phyloP scores from a whole-genome alignment of 2,888 invertebrate genomes.

The Psylliodes chrysocephalus region DNA sequence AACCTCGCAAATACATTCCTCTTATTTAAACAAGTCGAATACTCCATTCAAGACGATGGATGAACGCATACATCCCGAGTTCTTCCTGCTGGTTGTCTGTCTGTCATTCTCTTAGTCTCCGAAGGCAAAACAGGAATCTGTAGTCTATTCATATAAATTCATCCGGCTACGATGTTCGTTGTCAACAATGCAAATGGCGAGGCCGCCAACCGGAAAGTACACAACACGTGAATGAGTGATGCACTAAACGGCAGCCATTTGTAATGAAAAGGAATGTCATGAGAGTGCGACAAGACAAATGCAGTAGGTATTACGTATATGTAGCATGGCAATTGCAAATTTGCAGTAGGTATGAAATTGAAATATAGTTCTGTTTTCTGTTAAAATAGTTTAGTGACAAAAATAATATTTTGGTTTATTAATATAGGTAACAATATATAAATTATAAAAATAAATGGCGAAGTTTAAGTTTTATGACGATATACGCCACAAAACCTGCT shows the following conservation, averaged over 20 bases:
- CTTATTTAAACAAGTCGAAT: slow-evolving; percentile 11
- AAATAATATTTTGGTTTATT: no score
- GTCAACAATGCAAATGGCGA: slow-evolving; percentile 33
- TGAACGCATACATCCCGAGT: not conserved
- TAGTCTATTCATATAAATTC: slow-evolving; percentile 31
- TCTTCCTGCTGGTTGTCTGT: slow-evolving; percentile 18
- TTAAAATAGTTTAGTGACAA: no score
- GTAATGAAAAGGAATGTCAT: slow-evolving; percentile 13
- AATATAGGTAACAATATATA: no score
- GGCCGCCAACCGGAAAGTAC: slow-evolving; percentile 30
- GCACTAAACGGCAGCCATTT: slow-evolving; percentile 29
- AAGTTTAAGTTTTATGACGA: no score
- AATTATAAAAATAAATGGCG: no score
- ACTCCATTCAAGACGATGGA: slow-evolving; percentile 19
- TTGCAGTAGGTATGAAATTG: no score
- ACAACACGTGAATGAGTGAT: slow-evolving; percentile 32
- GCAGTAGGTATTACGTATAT: not conserved
- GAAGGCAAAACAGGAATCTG: slow-evolving; percentile 13
- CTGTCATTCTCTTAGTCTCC: slow-evolving; percentile 7
- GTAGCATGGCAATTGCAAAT: no score
- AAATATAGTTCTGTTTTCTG: no score
- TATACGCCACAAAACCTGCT: no score
- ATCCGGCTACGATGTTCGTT: slow-evolving; percentile 27
- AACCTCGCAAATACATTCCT: not conserved
- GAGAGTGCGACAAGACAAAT: not conserved